Evolutionary conservation across 1,140 invertebrate species (phyloP).

Genomic region (Aricia agestis): DNA sequence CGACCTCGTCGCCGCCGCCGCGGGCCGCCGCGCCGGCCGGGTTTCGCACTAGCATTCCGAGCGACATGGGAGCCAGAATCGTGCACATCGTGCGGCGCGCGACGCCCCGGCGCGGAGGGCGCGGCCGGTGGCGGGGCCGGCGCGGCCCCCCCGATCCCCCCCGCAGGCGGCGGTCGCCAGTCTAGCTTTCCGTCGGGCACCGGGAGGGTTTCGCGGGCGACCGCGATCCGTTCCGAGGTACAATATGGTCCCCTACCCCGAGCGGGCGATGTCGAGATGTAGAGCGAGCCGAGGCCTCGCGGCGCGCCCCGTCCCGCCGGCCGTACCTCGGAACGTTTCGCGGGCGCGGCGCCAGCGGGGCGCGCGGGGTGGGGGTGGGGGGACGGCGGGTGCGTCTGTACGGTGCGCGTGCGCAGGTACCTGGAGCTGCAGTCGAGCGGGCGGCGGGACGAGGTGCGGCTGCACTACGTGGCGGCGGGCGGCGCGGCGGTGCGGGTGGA

Average conservation of each 20-base stretch:
- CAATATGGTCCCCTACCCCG: constrained; percentile 75
- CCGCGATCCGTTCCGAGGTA: constrained; percentile 76
- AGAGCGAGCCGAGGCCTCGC: constrained; percentile 68
- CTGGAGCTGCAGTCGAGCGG: constrained; percentile 94
- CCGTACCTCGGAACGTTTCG: constrained; percentile 73
- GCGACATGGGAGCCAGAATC: constrained; percentile 72
- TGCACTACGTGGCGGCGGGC: constrained; percentile 82
- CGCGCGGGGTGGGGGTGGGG: constrained; percentile 37
- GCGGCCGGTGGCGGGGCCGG: constrained; percentile 25
- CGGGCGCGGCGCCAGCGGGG: constrained; percentile 46
- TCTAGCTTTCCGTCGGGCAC: constrained; percentile 47
- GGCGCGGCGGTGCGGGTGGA: constrained; percentile 83
- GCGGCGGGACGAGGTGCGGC: constrained; percentile 87
- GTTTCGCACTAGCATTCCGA: constrained; percentile 74
- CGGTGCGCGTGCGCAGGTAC: constrained; percentile 79
- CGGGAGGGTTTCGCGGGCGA: constrained; percentile 53
- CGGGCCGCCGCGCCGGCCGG: constrained; percentile 34
- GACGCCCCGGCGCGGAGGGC: constrained; percentile 31
- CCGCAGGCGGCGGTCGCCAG: constrained; percentile 27
- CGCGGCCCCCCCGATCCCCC: constrained; percentile 32
- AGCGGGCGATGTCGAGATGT: constrained; percentile 76
- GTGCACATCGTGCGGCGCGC: constrained; percentile 47
- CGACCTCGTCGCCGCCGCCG: too few species aligned
- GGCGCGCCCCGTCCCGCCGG: constrained; percentile 43
- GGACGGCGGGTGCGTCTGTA: constrained; percentile 26